These are phyloP conservation scores for Rhinolophus sinicus DNA, from an alignment of 2,113 vertebrate genomes.

Conservation along the genomic window DNA sequence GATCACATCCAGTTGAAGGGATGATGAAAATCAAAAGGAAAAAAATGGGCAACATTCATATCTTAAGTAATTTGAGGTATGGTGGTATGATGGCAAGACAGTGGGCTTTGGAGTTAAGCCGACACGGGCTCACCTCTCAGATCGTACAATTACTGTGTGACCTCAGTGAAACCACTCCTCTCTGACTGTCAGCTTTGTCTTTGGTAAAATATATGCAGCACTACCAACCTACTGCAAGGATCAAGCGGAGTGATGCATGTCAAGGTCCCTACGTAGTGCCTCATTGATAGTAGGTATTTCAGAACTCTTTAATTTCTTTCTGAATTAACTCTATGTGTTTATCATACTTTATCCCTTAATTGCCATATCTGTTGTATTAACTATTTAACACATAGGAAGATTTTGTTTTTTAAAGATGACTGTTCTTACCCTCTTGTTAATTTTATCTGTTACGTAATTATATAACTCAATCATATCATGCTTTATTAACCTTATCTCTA, in stretches of 20 bases:
- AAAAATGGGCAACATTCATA: background rate
- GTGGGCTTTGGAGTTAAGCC: background rate
- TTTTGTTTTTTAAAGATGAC: background rate
- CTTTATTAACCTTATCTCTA: background rate
- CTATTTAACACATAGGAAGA: background rate
- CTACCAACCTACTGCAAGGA: background rate
- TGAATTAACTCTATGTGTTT: background rate
- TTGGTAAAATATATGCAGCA: background rate
- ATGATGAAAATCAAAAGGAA: background rate
- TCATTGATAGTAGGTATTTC: background rate
- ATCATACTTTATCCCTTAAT: background rate
- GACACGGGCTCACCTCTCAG: background rate
- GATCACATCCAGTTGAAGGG: background rate
- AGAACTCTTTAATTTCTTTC: background rate
- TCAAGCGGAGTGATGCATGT: background rate
- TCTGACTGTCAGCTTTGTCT: background rate
- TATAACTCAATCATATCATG: background rate
- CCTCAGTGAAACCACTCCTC: background rate
- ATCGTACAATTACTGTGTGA: accelerated
- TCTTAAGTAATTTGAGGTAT: background rate
- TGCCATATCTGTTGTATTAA: background rate
- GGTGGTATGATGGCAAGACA: background rate
- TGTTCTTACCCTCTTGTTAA: background rate
- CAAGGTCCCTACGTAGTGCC: background rate
- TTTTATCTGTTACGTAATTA: constrained; percentile 15